phyloP scores from a whole-genome alignment of 2,888 invertebrate species.

The Heliconius ismenius region DNA sequence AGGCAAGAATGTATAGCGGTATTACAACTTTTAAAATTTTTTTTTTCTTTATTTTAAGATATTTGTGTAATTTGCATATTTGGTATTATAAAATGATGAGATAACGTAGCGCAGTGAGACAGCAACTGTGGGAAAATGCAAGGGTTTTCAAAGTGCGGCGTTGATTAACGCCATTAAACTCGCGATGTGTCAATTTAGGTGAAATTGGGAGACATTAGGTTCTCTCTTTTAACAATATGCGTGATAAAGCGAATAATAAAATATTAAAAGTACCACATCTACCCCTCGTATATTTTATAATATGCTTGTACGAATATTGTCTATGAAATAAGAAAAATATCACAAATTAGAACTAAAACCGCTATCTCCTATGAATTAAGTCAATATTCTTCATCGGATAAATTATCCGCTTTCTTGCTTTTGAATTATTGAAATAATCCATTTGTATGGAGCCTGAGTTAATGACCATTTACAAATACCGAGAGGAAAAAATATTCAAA shows the following conservation, averaged over 20 bases:
- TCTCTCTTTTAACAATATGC: too few species aligned
- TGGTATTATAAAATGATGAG: neutral
- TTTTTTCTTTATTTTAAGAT: neutral
- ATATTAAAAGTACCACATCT: too few species aligned
- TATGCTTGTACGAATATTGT: neutral
- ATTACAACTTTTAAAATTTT: neutral
- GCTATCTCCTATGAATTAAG: conserved; percentile 27
- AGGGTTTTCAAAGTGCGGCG: too few species aligned
- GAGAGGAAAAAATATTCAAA: conserved; percentile 49
- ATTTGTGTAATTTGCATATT: neutral
- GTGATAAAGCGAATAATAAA: too few species aligned
- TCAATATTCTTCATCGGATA: conserved; percentile 47
- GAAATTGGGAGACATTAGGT: too few species aligned
- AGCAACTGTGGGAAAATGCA: too few species aligned
- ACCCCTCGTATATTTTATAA: too few species aligned
- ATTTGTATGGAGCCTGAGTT: conserved; percentile 61
- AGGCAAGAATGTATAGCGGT: conserved; percentile 38
- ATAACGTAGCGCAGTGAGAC: too few species aligned
- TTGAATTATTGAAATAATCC: conserved; percentile 74
- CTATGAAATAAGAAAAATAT: neutral
- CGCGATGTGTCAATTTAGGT: too few species aligned
- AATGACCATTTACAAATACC: conserved; percentile 58
- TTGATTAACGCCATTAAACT: too few species aligned
- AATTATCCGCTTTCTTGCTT: conserved; percentile 66
- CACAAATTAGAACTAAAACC: neutral